Conservation (phyloP, 2,797 vertebrate genomes). For the Sebastiscus tertius region DNA sequence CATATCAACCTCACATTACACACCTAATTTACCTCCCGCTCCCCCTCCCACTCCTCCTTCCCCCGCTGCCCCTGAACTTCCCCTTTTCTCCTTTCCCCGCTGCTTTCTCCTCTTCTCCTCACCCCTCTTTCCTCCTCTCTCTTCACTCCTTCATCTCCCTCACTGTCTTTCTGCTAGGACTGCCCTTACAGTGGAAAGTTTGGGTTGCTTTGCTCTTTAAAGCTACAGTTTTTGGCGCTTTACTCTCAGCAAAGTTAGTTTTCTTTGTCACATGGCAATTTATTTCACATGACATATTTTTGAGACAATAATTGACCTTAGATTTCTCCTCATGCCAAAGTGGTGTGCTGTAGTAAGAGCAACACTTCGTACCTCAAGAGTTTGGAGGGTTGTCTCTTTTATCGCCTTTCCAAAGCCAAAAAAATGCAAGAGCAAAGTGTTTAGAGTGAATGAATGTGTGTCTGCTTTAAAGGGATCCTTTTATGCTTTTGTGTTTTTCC, state of each 20-base stretch:
- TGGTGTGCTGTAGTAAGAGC: background rate
- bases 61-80: conserved; percentile 23
- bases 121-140: background rate
- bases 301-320: background rate
- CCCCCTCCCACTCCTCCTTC: conserved; percentile 36
- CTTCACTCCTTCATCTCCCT: background rate
- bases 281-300: background rate
- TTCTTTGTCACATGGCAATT: background rate
- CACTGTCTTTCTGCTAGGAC: background rate
- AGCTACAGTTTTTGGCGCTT: background rate
- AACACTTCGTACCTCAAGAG: background rate
- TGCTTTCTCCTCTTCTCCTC: background rate
- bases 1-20: conserved; percentile 81
- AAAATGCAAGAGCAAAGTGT: background rate
- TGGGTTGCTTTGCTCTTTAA: background rate
- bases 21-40: conserved; percentile 72
- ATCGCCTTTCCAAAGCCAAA: background rate
- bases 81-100: background rate
- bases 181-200: background rate
- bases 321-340: background rate
- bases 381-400: background rate
- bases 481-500: too few species aligned
- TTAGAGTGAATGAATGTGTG: background rate
- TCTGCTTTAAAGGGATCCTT: background rate
- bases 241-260: background rate